phyloP scores from a whole-genome alignment of 2,888 invertebrate species.

The Cremastobaeus sp. region DNA sequence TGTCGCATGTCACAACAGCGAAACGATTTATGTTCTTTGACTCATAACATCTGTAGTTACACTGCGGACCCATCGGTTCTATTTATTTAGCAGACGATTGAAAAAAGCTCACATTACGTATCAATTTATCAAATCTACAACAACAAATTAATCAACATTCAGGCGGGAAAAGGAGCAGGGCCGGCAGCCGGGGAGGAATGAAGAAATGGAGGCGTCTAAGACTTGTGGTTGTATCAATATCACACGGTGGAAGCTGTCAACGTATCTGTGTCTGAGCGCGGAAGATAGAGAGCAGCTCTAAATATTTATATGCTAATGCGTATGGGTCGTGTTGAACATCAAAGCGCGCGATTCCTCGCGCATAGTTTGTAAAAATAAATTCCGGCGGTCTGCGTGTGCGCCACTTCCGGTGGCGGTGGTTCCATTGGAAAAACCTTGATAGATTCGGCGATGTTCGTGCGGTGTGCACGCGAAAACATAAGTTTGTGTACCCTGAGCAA shows the following conservation, averaged over 20 bases:
- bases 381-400: constrained; percentile 61
- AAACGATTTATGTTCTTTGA: constrained; percentile 45
- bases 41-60: constrained; percentile 38
- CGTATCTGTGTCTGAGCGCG: not conserved
- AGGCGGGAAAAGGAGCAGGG: too few species aligned
- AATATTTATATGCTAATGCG: constrained; percentile 76
- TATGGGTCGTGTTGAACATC: constrained; percentile 74
- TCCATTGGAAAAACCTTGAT: constrained; percentile 24
- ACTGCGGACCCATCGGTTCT: not conserved
- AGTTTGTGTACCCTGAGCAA: constrained; percentile 74
- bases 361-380: constrained; percentile 76
- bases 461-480: constrained; percentile 75
- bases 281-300: constrained; percentile 65
- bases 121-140: too few species aligned
- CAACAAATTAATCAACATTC: too few species aligned
- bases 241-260: constrained; percentile 17
- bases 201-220: not conserved
- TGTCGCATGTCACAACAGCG: constrained; percentile 48
- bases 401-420: constrained; percentile 45
- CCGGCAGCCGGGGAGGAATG: not conserved
- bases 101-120: too few species aligned
- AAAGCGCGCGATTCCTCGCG: constrained; percentile 71
- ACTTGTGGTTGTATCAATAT: constrained; percentile 19
- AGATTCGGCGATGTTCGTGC: constrained; percentile 48
- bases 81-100: too few species aligned